Conservation (phyloP, 1,140 invertebrate genomes). For the Drosophila ananassae region DNA sequence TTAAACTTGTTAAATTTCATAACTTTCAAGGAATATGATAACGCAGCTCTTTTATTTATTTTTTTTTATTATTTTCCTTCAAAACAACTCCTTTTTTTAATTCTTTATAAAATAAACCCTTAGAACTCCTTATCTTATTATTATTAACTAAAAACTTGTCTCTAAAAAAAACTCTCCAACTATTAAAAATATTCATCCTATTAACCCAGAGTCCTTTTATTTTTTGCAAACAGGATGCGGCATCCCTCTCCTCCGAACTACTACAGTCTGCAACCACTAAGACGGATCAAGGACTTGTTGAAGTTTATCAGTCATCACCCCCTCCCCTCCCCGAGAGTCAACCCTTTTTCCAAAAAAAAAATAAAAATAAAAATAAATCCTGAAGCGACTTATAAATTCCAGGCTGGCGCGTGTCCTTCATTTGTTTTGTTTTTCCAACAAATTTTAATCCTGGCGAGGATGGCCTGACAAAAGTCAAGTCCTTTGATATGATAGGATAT, state of each 20-base stretch:
- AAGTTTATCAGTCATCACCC: conserved; percentile 24
- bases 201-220: conserved; percentile 16
- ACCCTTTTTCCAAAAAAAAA: background rate
- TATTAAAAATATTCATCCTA: conserved; percentile 36
- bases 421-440: conserved; percentile 34
- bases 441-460: conserved; percentile 51
- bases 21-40: too few relatives aligned
- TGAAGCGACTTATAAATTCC: conserved; percentile 45
- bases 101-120: too few relatives aligned
- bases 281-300: conserved; percentile 33
- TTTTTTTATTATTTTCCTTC: too few relatives aligned
- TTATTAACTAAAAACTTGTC: too few relatives aligned
- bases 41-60: too few relatives aligned
- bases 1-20: too few relatives aligned
- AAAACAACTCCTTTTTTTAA: too few relatives aligned
- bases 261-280: conserved; percentile 31
- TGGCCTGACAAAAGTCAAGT: conserved; percentile 44
- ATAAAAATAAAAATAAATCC: conserved; percentile 17
- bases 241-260: too few relatives aligned
- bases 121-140: too few relatives aligned
- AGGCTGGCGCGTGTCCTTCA: conserved; percentile 62
- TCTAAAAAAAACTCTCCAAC: background rate
- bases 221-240: background rate
- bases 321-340: background rate
- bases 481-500: conserved; percentile 67